Base-by-base conservation (phyloP, 1,140 invertebrate genomes). In the Galendromus occidentalis region DNA sequence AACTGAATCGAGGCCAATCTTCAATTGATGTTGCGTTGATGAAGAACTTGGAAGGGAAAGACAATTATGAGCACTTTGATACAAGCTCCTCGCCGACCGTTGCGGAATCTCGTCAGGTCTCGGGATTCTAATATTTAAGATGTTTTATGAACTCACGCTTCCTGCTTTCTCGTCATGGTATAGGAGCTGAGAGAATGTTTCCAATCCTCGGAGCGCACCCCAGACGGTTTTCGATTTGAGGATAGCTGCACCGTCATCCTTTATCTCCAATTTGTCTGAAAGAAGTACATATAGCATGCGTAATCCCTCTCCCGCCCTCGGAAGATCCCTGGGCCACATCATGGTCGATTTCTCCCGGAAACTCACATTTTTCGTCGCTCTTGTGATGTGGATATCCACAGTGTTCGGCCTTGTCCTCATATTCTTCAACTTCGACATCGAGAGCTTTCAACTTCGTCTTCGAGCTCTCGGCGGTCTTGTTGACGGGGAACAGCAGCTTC, bases 161-260 rank as follows among this genome's bases (percentile, higher is more conserved):
- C 65, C 42, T 41, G 59, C 14, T 59, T 59, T 17, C n/a, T 59
- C 51, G 25, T 59, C 51, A 25, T 20, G 25, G 68, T 80, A 79
- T 4, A 85, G 73, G 0, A 86, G 72, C 69, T 91, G 87, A 0
- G 82, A 80, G 72, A 88, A 86, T 1, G 86, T 86, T 76, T 91
- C 86, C 42, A 89, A 73, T 0, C 86, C 87, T 69, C 85, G 75
- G 20, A 91, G 71, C 51, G 84, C 79, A 14, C 87, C 87, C 87
- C 87, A 91, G 67, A 88, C 78, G 9, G 69, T 72, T 6, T 68
- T 59, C 71, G 71, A 75, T 70, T 65, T 72, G 69, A 76, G 70
- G 68, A 68, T 71, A 67, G 67, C 73, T 69, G 71, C 39, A 25
- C 69, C 67, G 7, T 72, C 68, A 55, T 75, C 73, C 66, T 77